Evolutionary conservation across 2,888 invertebrate genomes (phyloP), one percentile per base, ranked within the genome.

Genomic region (Drosophila ustulata): DNA sequence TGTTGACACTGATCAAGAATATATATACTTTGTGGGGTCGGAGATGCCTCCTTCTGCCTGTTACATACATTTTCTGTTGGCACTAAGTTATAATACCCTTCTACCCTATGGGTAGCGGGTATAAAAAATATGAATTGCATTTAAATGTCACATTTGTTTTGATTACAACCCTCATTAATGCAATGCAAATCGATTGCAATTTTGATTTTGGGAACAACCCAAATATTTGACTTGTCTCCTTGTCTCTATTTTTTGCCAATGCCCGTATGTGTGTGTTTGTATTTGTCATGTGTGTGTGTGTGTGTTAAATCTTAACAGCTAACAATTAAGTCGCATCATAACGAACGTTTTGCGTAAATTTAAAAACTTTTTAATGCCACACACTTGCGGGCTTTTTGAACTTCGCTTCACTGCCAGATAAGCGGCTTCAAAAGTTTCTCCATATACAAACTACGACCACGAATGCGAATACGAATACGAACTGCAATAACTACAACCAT

Each of bases 291-390:
- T 56, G n/a, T 11, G 34, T 5, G n/a, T 37, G 66, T 55, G 52
- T 65, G 64, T 70, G 65, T 77, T 82, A 87, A 87, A 80, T 82
- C 88, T 85, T 88, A 71, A 82, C 88, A 82, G 85, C 83, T 68
- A 85, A 83, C 83, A 83, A 83, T 83, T 83, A 83, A 83, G 83
- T 88, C 85, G 85, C 82, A 85, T 61, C 74, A 80, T 85, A 87
- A 82, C 83, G 71, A 83, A 83, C 80, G 74, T 74, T 87, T 85
- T 74, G 75, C 79, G 82, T 83, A 83, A 80, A 80, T 84, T 84
- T 82, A 72, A 84, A 82, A 83, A 83, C 50, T 88, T 83, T 83
- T 83, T 85, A 83, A 88, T 88, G 80, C 83, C 83, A 79, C 82
- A 76, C 76, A 83, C 83, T 83, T 83, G 83, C 85, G 83, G 83